Percentiles rank a stretch among this genome's conserved stretches.
Evolutionary conservation across 2,888 invertebrate species (phyloP).

Genomic region (Deroplatys truncata): DNA sequence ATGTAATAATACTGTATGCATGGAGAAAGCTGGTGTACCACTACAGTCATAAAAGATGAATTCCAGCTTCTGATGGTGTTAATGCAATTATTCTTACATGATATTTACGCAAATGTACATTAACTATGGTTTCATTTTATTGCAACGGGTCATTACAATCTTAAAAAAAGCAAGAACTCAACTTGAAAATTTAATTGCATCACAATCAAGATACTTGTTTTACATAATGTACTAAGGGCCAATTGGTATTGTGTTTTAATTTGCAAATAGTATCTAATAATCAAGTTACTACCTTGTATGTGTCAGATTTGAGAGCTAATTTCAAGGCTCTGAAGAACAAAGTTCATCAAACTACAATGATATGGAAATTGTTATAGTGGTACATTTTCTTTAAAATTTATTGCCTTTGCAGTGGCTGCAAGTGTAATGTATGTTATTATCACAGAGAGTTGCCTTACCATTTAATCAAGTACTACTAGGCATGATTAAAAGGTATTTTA

Average conservation of each 20-base stretch:
- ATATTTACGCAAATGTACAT: conserved; percentile 17
- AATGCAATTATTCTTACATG: neutral
- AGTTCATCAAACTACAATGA: too few species aligned
- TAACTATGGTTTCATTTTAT: neutral
- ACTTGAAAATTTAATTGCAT: neutral
- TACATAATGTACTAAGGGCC: neutral
- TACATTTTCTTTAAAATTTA: too few species aligned
- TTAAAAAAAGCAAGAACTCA: neutral
- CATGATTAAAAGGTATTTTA: too few species aligned
- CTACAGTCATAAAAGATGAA: neutral
- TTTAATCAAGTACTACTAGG: neutral
- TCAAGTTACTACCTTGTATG: neutral
- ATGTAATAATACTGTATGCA: conserved; percentile 26
- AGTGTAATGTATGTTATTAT: neutral
- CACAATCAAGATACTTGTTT: neutral
- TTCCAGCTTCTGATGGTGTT: neutral
- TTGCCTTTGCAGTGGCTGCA: neutral
- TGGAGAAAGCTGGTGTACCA: conserved; percentile 23
- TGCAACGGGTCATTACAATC: neutral
- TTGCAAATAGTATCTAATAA: too few species aligned
- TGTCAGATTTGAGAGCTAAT: neutral
- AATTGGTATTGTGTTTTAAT: neutral
- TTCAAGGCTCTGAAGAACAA: too few species aligned
- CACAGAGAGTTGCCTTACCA: neutral
- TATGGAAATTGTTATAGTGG: too few species aligned